phyloP scores from a whole-genome alignment of 92 coral and sea anemone genomes.

The Umimayanthus chanpuru region DNA sequence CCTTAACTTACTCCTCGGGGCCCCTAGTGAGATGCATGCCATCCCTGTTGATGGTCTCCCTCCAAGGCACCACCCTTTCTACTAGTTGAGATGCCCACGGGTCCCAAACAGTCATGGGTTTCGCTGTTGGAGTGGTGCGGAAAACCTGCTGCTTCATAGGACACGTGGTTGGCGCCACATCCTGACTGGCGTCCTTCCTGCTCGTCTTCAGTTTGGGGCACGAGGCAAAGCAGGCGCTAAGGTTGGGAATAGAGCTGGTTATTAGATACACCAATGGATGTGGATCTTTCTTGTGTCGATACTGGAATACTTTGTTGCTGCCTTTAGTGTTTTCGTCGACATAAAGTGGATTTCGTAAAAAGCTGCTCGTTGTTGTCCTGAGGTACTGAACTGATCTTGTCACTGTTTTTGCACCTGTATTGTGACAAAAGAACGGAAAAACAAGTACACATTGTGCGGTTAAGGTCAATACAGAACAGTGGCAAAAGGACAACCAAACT shows the following conservation, averaged over 20 bases:
- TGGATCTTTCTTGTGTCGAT: neutral
- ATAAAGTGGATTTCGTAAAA: neutral
- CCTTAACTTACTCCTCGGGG: neutral
- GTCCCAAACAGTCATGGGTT: neutral
- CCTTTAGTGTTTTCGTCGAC: neutral
- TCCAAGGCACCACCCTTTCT: conserved; percentile 6
- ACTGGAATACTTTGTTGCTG: conserved; percentile 11
- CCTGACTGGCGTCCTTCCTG: neutral
- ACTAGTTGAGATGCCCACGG: neutral
- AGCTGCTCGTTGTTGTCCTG: neutral
- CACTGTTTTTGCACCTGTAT: neutral
- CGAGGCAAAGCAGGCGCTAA: conserved; percentile 3
- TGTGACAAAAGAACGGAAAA: neutral
- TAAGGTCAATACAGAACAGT: too few species aligned
- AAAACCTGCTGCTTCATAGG: conserved; percentile 12
- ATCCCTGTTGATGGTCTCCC: neutral
- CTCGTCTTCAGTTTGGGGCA: neutral
- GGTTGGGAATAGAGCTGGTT: conserved; percentile 17
- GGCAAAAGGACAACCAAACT: too few species aligned
- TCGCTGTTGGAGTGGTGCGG: conserved; percentile 1
- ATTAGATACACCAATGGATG: neutral
- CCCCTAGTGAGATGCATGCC: neutral
- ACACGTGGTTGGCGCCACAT: neutral
- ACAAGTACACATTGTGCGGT: neutral
- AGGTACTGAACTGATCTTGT: neutral